A percentile compares a stretch with the other conserved stretches of the same genome.
Conservation (phyloP, 2,113 vertebrate genomes). For the Callipepla californica region DNA sequence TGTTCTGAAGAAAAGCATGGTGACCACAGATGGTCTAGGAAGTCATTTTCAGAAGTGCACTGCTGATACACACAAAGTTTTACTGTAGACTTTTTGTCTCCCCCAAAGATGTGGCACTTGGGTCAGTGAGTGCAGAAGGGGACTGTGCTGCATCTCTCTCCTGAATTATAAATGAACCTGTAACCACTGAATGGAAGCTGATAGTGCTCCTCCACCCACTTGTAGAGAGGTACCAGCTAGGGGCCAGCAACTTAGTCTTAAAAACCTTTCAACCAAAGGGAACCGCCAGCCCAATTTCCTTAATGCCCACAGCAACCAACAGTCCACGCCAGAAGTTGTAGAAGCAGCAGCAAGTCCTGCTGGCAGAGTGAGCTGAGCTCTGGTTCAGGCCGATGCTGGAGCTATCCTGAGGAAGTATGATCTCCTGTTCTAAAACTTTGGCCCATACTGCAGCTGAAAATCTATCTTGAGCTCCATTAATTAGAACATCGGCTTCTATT, state of each 20-base stretch:
- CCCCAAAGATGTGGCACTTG: accelerated
- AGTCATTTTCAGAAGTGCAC: neutral
- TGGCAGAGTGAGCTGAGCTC: neutral
- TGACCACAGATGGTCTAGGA: neutral
- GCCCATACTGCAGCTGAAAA: neutral
- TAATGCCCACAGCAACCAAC: neutral
- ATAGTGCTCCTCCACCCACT: accelerated
- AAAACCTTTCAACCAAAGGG: accelerated
- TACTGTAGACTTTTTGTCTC: neutral
- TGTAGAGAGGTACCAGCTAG: neutral
- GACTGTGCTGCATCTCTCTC: too few relatives aligned
- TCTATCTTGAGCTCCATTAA: constrained; percentile 1
- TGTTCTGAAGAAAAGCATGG: neutral
- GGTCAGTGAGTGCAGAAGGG: neutral
- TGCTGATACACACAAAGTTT: neutral
- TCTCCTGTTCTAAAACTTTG: neutral
- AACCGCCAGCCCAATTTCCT: neutral
- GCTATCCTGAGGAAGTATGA: neutral
- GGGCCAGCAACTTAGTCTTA: neutral
- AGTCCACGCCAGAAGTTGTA: neutral
- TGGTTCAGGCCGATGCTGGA: neutral
- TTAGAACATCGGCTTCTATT: constrained; percentile 34
- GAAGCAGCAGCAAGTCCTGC: neutral
- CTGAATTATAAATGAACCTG: neutral
- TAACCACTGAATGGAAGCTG: neutral